Base-by-base conservation (phyloP, 2,113 vertebrate genomes). In the Patagioenas fasciata region DNA sequence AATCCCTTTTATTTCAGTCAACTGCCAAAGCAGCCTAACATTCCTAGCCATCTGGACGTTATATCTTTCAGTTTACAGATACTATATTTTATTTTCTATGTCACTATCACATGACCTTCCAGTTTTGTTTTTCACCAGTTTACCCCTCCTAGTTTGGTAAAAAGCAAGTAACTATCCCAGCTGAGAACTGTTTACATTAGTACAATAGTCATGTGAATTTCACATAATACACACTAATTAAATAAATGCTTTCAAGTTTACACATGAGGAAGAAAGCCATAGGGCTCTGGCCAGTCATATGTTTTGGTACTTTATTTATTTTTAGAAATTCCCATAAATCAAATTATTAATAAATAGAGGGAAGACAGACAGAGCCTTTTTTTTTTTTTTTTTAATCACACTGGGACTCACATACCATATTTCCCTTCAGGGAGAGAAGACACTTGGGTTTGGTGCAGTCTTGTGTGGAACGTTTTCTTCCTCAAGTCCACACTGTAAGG, bases 251-350 rank as follows among this genome's bases (percentile, higher is more conserved):
- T 95, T 93, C 42, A 70, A 75, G 81, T 90, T 85, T 91, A 57
- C 75, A 66, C 54, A 32, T 48, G 69, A 91, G 50, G 69, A 81
- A 69, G 77, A 89, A 85, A 92, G 61, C 36, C 80, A 83, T 34
- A 61, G 80, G 88, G 82, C 69, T 77, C 57, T 80, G 70, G 51
- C 54, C 83, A 92, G 47, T 91, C 86, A 77, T 77, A 80, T 50
- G n/a, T 79, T 92, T 91, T 72, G 74, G 21, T 82, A 44, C 19
- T 91, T 90, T 7, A 36, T 48, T 89, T 96, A 91, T 91, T 96
- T 96, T 95, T 91, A 89, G 82, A 80, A 89, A 47, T 17, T 26
- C 10, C 11, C 36, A 42, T 65, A 84, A 95, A 69, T 88, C 57
- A 67, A 75, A 73, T 80, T 88, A 61, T 78, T 70, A 72, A 72